Base-by-base conservation (phyloP, 92 coral and sea anemone species). In the Paragorgia papillata region DNA sequence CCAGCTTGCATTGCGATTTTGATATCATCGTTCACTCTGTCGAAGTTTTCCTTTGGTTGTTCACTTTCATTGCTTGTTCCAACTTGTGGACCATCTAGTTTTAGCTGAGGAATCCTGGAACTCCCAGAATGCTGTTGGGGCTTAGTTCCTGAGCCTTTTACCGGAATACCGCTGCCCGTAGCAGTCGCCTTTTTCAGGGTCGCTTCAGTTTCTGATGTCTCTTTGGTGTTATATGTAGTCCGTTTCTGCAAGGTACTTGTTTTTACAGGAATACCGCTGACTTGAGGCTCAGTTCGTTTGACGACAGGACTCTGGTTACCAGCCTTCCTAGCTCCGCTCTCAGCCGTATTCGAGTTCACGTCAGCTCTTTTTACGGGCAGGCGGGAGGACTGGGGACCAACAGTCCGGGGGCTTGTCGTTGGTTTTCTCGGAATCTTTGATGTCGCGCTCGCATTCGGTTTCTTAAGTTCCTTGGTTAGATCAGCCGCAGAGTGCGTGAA, bases 1-100 rank as follows among this genome's bases (percentile, higher is more conserved):
- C 64, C 78, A 32, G 50, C 78, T 1, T 71, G 64, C 78, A 37
- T 31, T 54, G 78, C 78, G 50, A 17, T 51, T 31, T 71, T 20
- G 35, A 20, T 14, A 12, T 30, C 67, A 12, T 25, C 59, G 59
- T 55, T 71, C 13, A 53, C 78, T 35, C n/a, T 51, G 51, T 33
- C 50, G 40, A 51, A 35, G 15, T 13, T 68, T 44, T 66, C 53
- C 21, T 39, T 50, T 50, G 30, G 59, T 68, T 21, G 58, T 68
- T 26, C 19, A 20, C 12, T 9, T 26, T 26, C 37, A 24, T 18
- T 32, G 4, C n/a, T 1, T 14, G 9, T 37, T 26, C 59, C 20
- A 44, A 57, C 39, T n/a, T 9, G 58, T 8, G 39, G 20, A 17
- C 75, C 41, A 14, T 14, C 59, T 68, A 17, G 62, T 37, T 71